Base-by-base conservation (phyloP, 2,113 vertebrate species). In the Hystrix cristata region DNA sequence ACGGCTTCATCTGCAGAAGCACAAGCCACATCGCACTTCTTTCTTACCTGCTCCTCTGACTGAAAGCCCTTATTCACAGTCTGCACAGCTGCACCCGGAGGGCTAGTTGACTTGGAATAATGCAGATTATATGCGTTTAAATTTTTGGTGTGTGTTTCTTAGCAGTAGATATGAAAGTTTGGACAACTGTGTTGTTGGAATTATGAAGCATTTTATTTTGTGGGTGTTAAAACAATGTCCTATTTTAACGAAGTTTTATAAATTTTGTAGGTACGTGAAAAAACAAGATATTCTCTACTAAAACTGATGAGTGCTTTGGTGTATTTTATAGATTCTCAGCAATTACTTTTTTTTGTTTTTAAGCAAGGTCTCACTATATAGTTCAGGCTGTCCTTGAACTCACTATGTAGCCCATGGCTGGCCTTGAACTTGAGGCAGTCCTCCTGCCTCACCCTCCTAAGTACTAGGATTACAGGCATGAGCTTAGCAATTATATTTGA, bases 161-260 rank as follows among this genome's bases (percentile, higher is more conserved):
- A 81, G 62, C 31, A 87, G 79, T 43, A 80, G 55, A 9, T 87
- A 29, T 19, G 62, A 80, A 85, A 67, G 53, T 88, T 91, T 87
- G 51, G 82, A 84, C 9, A 74, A 25, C n/a, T 87, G 3, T 79
- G 53, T 74, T 88, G 34, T 84, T 79, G 83, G 29, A 91, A 85
- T 74, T 51, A 34, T 83, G 21, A 96, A 95, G 16, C 21, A 90
- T 86, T 94, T 96, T 87, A 71, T 86, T 87, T 91, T 94, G 55
- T 94, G 83, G 78, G 11, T 95, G 10, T 89, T 89, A 81, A 62
- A 91, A 57, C 72, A 94, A 29, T 82, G 25, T 76, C 83, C 84
- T 74, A 89, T 80, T 91, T 93, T 93, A 95, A 67, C 94, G 7
- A 91, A 23, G 27, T 93, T 46, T 71, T 95, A 21, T 53, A 93